Evolutionary conservation across 1,140 invertebrate species (phyloP), one percentile per base, ranked within the genome.

Genomic region (Lasioglossum baleicum): DNA sequence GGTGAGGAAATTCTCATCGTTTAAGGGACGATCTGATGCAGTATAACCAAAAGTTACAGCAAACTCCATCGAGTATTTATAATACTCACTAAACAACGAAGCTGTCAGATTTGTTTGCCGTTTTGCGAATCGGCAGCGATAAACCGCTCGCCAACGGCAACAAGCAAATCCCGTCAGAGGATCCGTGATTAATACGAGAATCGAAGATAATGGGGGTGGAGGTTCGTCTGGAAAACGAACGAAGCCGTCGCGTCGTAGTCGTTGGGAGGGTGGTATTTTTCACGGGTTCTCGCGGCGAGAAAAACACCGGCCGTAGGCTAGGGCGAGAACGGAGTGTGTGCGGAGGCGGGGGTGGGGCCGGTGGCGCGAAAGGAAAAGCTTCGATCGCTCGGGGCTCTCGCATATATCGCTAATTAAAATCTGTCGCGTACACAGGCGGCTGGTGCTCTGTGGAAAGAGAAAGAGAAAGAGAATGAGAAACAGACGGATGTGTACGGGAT

Each of bases 371-470:
- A 31, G 26, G 20, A 64, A 42, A 2, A 71, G 17, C 31, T 56
- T 53, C 35, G 60, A 61, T 78, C 44, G 42, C 15, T 53, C 48
- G 67, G 22, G 67, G 67, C 51, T 42, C 44, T 42, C 44, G 73
- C 67, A 44, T 80, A 63, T 85, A 85, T 85, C 82, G 82, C 75
- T 85, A 85, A 85, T 85, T 85, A 85, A 85, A 85, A 85, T 85
- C 83, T 85, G 82, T 84, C 83, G 82, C 63, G 66, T 35, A 31
- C 42, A 26, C 53, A n/a, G 56, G 2, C 17, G 13, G 44, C 7
- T 7, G 17, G 56, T 20, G 35, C 35, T 4, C 35, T 35, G 35
- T 35, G 35, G 35, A 35, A 35, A 35, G 56, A n/a, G 17, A 35
- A 35, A 35, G 56, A n/a, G 17, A 20, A n/a, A 26, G 20, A 26